Evolutionary conservation across 2,888 invertebrate genomes (phyloP), one percentile per base, ranked within the genome.

Genomic region (Hydriomena furcata): DNA sequence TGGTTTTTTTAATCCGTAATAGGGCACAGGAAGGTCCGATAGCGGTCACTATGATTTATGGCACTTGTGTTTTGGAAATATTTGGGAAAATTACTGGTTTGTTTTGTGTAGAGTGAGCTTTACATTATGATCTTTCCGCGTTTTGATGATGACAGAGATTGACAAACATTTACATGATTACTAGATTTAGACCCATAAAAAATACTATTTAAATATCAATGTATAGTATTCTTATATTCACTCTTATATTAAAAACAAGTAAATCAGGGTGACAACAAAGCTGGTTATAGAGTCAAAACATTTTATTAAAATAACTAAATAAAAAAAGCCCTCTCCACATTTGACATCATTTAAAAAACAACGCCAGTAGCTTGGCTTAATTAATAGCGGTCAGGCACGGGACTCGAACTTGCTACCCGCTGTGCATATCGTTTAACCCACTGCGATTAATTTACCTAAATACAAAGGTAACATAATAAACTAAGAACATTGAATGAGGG

Each of bases 1-100:
- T 82, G 78, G n/a, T 81, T 82, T 84, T 78, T 87, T 86, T 85
- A 86, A 87, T 85, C 84, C 79, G 68, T 81, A 84, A 85, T 82
- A 79, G 82, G 82, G 61, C 70, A 65, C 56, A 47, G 60, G 58
- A 61, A 61, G 65, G 52, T 43, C 40, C 74, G 85, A 86, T 85
- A 87, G 76, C 78, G 76, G 61, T 55, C 67, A 60, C 63, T 79
- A 84, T 85, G 84, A 86, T 76, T 73, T 75, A 84, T 75, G 61
- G 72, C 50, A 53, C 51, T 50, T 56, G 59, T 60, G n/a, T n/a
- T n/a, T n/a, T n/a, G 62, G 65, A 68, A 66, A 71, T 73, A 72
- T 76, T 76, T 71, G 58, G 72, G 64, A 52, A 63, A 63, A 56
- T 27, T 59, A 2, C 11, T 31, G 23, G 27, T 3, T 25, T 38